phyloP scores from a whole-genome alignment of 2,888 invertebrate species.

The Lagria hirta region DNA sequence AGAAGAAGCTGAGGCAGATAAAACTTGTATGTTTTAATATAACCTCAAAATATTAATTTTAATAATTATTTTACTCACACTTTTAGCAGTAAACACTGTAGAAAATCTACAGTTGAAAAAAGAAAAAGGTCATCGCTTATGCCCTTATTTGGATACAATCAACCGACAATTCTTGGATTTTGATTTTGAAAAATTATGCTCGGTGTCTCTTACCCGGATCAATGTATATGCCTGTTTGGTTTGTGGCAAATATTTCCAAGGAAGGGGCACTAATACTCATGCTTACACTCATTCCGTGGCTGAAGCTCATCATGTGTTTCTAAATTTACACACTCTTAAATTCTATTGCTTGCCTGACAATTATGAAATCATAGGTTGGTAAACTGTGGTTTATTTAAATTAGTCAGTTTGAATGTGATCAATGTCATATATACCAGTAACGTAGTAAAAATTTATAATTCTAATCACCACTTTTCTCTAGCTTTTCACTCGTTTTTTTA shows the following conservation, averaged over 20 bases:
- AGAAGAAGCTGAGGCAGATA: no score
- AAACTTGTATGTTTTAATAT: no score
- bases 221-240: conserved; percentile 99
- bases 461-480: no score
- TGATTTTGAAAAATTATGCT: conserved; percentile 99
- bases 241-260: conserved; percentile 98
- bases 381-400: no score
- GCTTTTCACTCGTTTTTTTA: no score
- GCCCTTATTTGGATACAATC: conserved; percentile 98
- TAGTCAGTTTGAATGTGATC: no score
- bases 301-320: conserved; percentile 95
- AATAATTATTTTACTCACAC: no score
- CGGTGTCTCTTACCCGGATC: conserved; percentile 94
- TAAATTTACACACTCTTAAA: conserved; percentile 93
- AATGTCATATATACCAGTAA: neutral
- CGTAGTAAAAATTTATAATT: conserved; percentile 1
- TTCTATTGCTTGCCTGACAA: conserved; percentile 99
- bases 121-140: conserved; percentile 60
- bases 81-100: neutral
- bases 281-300: conserved; percentile 99
- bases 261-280: conserved; percentile 96
- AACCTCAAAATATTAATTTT: no score
- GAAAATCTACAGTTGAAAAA: conserved; percentile 9
- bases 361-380: conserved; percentile 98
- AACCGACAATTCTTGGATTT: conserved; percentile 96